Base-by-base conservation (phyloP, 1,140 invertebrate species). In the Heliconius congener region DNA sequence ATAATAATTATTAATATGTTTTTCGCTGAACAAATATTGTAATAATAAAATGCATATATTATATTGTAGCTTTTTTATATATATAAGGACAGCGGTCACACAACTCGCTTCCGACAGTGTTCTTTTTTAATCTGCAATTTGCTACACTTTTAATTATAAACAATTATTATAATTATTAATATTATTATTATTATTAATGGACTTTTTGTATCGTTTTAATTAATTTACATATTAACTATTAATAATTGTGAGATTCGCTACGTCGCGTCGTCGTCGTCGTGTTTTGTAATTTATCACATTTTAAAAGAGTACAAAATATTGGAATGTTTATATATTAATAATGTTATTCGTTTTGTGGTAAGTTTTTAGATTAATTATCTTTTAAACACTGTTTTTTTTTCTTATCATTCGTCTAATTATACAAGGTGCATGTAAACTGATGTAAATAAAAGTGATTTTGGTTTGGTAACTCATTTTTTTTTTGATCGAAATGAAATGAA, bases 391-490 rank as follows among this genome's bases (percentile, higher is more conserved):
- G 88, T 91, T 93, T 93, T 85, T 90, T 93, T 85, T 90, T 90
- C 87, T 88, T 89, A 89, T 89, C 84, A 84, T 91, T 92, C 89
- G 89, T 94, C 88, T 85, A 87, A 92, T 88, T 91, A 90, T 93
- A 92, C 89, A 93, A 87, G 82, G 83, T 90, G 87, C 87, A 87
- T 89, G 86, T 92, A 88, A 93, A 88, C 85, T 87, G 85, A 87
- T 94, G 92, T 94, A 93, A 94, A 94, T 94, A 93, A 93, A 91
- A 94, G 89, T 89, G 91, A 94, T 92, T 94, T 94, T 92, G 92
- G 91, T 93, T 94, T 94, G 91, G 88, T 89, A 88, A 82, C 37
- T 78, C 76, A 76, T 76, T 81, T 66, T 83, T 82, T 80, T 66
- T 82, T 76, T 70, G 11, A 70, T 70, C n/a, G 19, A 66, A 66